A percentile compares a stretch with the other conserved stretches of the same genome.
Conservation (phyloP, 1,140 invertebrate species). For the Pseudobourletiella spinata region DNA sequence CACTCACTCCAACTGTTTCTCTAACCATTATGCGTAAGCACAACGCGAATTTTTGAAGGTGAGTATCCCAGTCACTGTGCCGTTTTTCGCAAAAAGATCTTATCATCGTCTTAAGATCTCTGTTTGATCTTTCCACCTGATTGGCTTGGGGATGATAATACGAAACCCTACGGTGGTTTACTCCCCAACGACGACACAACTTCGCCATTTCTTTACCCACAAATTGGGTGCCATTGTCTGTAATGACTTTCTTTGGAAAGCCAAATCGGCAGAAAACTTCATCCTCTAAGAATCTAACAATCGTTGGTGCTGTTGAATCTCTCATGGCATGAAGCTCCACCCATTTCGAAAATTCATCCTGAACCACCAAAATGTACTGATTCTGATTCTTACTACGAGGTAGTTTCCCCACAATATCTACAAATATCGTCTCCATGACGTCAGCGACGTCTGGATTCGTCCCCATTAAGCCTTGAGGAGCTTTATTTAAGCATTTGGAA, state of each 20-base stretch:
- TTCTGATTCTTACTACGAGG: constrained; percentile 7
- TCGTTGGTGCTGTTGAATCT: constrained; percentile 36
- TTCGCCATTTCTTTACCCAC: constrained; percentile 1
- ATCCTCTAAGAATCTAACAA: constrained; percentile 34
- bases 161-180: constrained; percentile 30
- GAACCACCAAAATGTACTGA: constrained; percentile 38
- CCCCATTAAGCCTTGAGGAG: too few species aligned
- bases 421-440: constrained; percentile 21
- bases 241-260: constrained; percentile 36
- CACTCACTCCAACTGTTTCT: too few species aligned
- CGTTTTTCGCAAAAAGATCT: constrained; percentile 38
- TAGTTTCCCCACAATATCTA: constrained; percentile 32
- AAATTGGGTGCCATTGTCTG: constrained; percentile 36
- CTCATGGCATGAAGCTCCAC: constrained; percentile 33
- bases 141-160: constrained; percentile 42
- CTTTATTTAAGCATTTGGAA: too few species aligned
- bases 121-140: constrained; percentile 42
- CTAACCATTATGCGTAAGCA: constrained; percentile 44
- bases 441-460: background rate
- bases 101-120: constrained; percentile 42
- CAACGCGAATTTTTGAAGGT: constrained; percentile 41
- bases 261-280: constrained; percentile 37
- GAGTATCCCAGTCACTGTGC: constrained; percentile 39
- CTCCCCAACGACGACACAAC: constrained; percentile 10
- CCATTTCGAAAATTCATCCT: constrained; percentile 39